phyloP scores from a whole-genome alignment of 1,140 invertebrate species.

The Andricus grossulariae region DNA sequence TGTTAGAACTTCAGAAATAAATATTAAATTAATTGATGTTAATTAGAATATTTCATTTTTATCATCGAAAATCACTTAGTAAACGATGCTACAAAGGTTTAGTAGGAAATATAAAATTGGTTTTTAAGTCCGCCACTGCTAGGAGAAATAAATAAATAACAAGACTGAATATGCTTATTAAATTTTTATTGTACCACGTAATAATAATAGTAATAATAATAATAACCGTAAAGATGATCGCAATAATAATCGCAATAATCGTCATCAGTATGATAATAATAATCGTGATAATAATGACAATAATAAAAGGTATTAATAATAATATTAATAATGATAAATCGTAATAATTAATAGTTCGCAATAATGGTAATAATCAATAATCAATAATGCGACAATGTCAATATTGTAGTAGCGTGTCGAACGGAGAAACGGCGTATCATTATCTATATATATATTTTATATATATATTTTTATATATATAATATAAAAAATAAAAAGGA shows the following conservation, averaged over 20 bases:
- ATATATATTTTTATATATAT: slow-evolving; percentile 32
- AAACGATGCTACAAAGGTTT: too few relatives aligned
- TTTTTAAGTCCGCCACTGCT: too few relatives aligned
- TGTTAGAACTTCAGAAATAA: too few relatives aligned
- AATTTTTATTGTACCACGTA: slow-evolving; percentile 75
- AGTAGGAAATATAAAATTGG: too few relatives aligned
- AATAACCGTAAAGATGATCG: slow-evolving; percentile 59
- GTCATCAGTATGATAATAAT: slow-evolving; percentile 53
- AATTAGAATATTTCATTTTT: too few relatives aligned
- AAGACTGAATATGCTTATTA: slow-evolving; percentile 68
- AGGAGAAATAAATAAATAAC: slow-evolving; percentile 39
- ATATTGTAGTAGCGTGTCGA: slow-evolving; percentile 69
- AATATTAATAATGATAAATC: slow-evolving; percentile 58
- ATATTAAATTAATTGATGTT: too few relatives aligned
- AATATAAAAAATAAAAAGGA: slow-evolving; percentile 50
- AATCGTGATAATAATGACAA: slow-evolving; percentile 64
- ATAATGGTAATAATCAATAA: slow-evolving; percentile 72
- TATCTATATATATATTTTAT: slow-evolving; percentile 28
- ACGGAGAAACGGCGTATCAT: slow-evolving; percentile 64
- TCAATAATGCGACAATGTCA: slow-evolving; percentile 69
- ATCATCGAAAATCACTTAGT: too few relatives aligned
- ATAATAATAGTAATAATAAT: slow-evolving; percentile 72
- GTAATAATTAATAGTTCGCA: slow-evolving; percentile 63
- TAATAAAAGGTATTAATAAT: slow-evolving; percentile 68
- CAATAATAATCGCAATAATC: slow-evolving; percentile 60